A percentile compares a stretch with the other conserved stretches of the same genome.
These are phyloP conservation scores for Indicator maculatus DNA, from an alignment of 2,113 vertebrate species.

Conservation along the genomic window DNA sequence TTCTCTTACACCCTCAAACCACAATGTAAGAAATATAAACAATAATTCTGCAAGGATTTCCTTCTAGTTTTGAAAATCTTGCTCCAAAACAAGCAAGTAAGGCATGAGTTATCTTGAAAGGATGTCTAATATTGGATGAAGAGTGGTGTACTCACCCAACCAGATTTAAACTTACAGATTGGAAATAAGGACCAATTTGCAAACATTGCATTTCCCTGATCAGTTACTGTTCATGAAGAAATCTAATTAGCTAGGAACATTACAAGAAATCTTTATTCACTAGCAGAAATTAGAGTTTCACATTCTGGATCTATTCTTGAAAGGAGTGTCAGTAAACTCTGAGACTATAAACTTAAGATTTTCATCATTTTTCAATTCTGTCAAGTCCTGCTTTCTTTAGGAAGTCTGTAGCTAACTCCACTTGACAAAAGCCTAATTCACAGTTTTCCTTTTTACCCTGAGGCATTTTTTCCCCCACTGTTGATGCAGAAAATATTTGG, in stretches of 20 bases:
- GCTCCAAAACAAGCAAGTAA: not conserved
- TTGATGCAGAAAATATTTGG: not conserved
- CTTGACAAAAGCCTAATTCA: constrained; percentile 40
- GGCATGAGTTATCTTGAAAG: not conserved
- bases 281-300: not conserved
- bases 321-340: not conserved
- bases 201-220: not conserved
- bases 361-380: constrained; percentile 6
- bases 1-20: not conserved
- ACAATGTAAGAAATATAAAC: not conserved
- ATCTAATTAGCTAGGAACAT: not conserved
- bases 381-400: not conserved
- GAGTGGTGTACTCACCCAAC: not conserved
- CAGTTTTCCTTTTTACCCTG: not conserved
- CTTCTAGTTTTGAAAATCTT: not conserved
- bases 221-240: not conserved
- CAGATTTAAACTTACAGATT: not conserved
- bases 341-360: not conserved
- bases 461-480: not conserved
- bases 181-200: not conserved
- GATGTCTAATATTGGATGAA: not conserved
- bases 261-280: not conserved
- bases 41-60: not conserved
- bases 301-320: not conserved
- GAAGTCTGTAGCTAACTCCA: not conserved